Conservation (phyloP, 1,140 invertebrate genomes). For the Conus ventricosus region DNA sequence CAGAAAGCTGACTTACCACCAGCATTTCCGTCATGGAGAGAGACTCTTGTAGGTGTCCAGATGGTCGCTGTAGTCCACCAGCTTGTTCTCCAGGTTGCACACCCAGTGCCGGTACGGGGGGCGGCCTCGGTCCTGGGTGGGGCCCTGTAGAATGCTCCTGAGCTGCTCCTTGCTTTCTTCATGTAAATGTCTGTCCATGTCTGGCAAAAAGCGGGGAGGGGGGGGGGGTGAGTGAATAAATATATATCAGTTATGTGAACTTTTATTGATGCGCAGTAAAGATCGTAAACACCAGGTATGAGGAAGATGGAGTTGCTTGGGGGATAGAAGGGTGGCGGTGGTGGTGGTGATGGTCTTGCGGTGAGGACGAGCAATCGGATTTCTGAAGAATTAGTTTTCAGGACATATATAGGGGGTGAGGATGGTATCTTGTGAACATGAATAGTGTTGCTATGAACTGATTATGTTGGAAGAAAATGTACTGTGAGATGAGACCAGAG, state of each 20-base stretch:
- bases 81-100: not conserved
- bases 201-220: not conserved
- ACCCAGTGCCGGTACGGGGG: constrained; percentile 21
- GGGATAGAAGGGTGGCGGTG: too few species aligned
- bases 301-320: too few species aligned
- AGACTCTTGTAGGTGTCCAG: not conserved
- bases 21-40: constrained; percentile 12
- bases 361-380: too few species aligned
- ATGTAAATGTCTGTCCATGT: not conserved
- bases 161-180: not conserved
- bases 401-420: too few species aligned
- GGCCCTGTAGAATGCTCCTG: not conserved
- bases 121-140: not conserved
- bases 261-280: too few species aligned
- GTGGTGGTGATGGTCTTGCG: too few species aligned
- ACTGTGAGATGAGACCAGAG: too few species aligned
- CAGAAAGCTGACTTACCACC: not conserved
- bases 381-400: too few species aligned
- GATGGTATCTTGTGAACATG: too few species aligned
- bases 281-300: too few species aligned
- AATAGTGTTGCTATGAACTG: too few species aligned
- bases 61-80: not conserved
- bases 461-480: too few species aligned
- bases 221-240: not conserved
- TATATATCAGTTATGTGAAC: not conserved